Evolutionary conservation across 2,888 invertebrate species (phyloP).

Genomic region (Ormyrus rosae): DNA sequence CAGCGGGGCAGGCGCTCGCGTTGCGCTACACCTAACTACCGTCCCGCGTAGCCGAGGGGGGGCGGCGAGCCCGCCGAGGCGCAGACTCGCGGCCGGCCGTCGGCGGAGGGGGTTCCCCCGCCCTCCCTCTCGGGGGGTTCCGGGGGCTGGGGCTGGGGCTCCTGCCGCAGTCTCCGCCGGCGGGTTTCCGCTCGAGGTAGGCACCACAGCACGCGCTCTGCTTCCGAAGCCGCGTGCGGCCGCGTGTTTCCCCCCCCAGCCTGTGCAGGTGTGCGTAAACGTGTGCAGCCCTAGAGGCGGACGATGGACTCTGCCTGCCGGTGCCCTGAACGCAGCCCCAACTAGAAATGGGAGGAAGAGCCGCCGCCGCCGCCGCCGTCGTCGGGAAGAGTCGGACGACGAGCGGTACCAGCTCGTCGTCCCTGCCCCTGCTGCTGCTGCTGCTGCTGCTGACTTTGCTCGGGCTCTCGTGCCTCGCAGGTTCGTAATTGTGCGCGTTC

Average conservation of each 20-base stretch:
- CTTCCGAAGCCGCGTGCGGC: neutral
- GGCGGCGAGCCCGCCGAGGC: neutral
- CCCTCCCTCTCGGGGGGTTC: slow-evolving; percentile 32
- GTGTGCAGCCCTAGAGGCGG: too few relatives aligned
- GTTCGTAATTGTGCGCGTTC: slow-evolving; percentile 29
- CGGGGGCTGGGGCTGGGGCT: slow-evolving; percentile 59
- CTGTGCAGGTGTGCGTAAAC: too few relatives aligned
- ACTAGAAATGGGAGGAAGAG: too few relatives aligned
- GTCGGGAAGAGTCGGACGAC: too few relatives aligned
- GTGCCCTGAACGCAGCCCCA: too few relatives aligned
- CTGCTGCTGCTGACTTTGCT: neutral
- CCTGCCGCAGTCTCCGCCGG: slow-evolving; percentile 69
- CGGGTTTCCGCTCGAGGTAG: slow-evolving; percentile 64
- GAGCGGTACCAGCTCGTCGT: too few relatives aligned
- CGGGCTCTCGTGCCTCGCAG: slow-evolving; percentile 29
- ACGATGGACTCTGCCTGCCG: too few relatives aligned
- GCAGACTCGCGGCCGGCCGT: slow-evolving; percentile 20
- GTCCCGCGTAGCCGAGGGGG: neutral
- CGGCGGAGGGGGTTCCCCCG: neutral
- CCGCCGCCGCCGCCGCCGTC: too few relatives aligned
- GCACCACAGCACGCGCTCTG: slow-evolving; percentile 2
- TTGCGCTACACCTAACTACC: neutral
- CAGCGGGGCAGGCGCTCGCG: neutral
- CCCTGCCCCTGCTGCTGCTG: slow-evolving; percentile 18
- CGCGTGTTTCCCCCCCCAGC: too few relatives aligned